Evolutionary conservation across 2,113 vertebrate genomes (phyloP).

Genomic region (Naja naja): DNA sequence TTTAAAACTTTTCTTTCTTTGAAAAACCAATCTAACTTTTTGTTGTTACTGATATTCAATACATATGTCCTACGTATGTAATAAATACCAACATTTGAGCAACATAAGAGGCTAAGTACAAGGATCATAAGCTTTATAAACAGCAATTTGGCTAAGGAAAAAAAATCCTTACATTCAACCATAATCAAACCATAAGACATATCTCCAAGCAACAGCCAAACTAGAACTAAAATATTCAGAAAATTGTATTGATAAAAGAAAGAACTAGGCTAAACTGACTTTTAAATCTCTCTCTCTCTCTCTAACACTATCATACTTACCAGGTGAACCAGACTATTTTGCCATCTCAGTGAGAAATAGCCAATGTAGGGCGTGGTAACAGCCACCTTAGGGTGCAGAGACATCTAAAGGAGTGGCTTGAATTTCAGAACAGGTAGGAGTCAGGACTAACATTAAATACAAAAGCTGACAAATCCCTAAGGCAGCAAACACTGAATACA

Average conservation of each 20-base stretch:
- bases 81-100: not conserved
- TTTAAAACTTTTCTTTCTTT: conserved; percentile 9
- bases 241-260: not conserved
- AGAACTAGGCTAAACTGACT: not conserved
- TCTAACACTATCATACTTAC: not conserved
- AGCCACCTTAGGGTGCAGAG: conserved; percentile 15
- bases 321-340: conserved; percentile 13
- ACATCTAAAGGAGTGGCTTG: conserved; percentile 17
- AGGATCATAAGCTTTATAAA: not conserved
- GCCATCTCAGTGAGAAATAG: conserved; percentile 9
- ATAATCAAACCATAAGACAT: not conserved
- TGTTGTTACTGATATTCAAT: not conserved
- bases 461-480: conserved; percentile 9
- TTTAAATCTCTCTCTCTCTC: not conserved
- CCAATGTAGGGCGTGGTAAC: conserved; percentile 27
- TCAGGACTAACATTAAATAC: not conserved
- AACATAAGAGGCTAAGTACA: not conserved
- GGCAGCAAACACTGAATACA: not conserved
- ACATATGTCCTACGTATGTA: not conserved
- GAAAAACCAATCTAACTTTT: not conserved
- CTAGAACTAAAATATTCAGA: not conserved
- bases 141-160: not conserved
- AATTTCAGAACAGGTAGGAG: conserved; percentile 17
- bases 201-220: not conserved
- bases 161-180: not conserved